phyloP scores from a whole-genome alignment of 2,113 vertebrate genomes.

The Plestiodon gilberti region DNA sequence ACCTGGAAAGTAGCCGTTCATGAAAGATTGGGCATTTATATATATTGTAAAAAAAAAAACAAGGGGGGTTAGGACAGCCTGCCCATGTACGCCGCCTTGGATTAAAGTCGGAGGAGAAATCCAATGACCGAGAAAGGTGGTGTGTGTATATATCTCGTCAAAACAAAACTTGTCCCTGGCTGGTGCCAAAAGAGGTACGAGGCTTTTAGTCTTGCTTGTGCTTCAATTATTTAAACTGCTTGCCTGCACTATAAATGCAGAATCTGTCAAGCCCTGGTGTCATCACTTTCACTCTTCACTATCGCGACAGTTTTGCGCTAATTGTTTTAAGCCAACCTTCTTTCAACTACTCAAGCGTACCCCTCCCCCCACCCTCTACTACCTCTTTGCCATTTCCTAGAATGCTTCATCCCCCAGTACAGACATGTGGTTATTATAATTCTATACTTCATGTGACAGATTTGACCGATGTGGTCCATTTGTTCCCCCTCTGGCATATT shows the following conservation, averaged over 20 bases:
- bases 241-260: not conserved
- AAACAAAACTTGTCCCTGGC: constrained; percentile 13
- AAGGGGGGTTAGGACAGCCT: too few species aligned
- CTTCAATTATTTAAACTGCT: constrained; percentile 37
- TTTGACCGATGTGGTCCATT: constrained; percentile 58
- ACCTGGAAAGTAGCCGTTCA: too few species aligned
- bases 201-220: constrained; percentile 22
- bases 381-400: not conserved
- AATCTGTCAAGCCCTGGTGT: constrained; percentile 19
- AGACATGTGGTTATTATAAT: constrained; percentile 44
- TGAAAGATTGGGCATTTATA: too few species aligned
- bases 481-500: constrained; percentile 55
- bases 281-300: constrained; percentile 36
- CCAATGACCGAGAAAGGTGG: too few species aligned
- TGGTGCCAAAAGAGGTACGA: constrained; percentile 24
- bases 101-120: too few species aligned
- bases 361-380: constrained; percentile 12
- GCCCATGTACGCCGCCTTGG: too few species aligned
- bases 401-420: constrained; percentile 38
- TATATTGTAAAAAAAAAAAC: too few species aligned
- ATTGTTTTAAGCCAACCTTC: constrained; percentile 38
- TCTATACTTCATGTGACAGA: constrained; percentile 42
- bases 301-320: constrained; percentile 31
- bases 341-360: constrained; percentile 15
- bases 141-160: too few species aligned